Conservation (phyloP, 2,113 vertebrate species). For the Eulemur rufifrons region DNA sequence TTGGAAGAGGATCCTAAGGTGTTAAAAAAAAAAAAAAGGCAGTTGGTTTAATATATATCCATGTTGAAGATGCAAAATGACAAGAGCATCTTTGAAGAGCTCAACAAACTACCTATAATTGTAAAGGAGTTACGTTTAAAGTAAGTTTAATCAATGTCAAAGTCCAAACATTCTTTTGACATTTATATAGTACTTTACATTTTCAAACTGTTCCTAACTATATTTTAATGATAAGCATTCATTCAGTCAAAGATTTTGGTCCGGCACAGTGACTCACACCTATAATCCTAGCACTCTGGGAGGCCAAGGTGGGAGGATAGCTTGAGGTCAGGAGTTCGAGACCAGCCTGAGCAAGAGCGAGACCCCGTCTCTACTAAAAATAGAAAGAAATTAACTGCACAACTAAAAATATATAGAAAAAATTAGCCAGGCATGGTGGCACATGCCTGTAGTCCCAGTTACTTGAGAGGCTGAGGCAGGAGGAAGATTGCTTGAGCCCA, state of each 20-base stretch:
- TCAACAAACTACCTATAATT: not conserved
- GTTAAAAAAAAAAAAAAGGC: not conserved
- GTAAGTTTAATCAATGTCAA: not conserved
- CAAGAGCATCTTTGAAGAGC: not conserved
- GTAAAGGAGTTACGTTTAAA: slow-evolving; percentile 21
- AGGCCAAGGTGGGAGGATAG: too few species aligned
- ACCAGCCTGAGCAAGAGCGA: too few species aligned
- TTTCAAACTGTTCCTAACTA: not conserved
- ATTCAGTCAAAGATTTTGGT: not conserved
- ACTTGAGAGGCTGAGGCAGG: too few species aligned
- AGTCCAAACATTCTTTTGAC: not conserved
- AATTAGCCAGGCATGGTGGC: too few species aligned
- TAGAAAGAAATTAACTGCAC: too few species aligned
- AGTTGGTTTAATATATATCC: not conserved
- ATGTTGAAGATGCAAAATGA: not conserved
- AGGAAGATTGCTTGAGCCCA: too few species aligned
- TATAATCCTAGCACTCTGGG: too few species aligned
- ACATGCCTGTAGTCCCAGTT: too few species aligned
- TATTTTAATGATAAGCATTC: not conserved
- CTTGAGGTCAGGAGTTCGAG: too few species aligned
- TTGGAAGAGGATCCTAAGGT: not conserved
- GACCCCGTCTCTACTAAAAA: too few species aligned
- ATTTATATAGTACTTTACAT: not conserved
- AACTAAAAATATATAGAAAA: too few species aligned
- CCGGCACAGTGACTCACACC: too few species aligned